Conservation (phyloP, 2,113 vertebrate species). For the Pan paniscus region DNA sequence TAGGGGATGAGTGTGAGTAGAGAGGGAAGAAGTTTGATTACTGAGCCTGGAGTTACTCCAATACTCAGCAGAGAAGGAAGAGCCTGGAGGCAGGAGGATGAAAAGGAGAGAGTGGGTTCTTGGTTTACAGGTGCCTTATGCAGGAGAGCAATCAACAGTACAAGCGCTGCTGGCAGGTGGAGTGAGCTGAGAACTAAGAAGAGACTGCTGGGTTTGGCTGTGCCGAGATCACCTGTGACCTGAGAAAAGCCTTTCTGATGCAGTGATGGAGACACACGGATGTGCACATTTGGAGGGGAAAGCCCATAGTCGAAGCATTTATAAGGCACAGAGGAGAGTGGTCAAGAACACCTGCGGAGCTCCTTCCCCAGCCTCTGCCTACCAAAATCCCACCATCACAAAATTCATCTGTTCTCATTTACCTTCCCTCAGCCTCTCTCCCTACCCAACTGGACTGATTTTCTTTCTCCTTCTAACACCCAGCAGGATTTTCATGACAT, state of each 20-base stretch:
- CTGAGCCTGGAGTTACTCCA: not conserved
- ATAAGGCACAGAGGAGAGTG: not conserved
- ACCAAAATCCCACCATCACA: not conserved
- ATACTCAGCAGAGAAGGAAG: not conserved
- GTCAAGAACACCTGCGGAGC: no score
- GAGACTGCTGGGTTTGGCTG: not conserved
- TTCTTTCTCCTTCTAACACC: not conserved
- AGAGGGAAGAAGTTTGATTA: not conserved
- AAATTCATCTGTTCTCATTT: not conserved
- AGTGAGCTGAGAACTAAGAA: not conserved
- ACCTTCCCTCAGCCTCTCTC: not conserved
- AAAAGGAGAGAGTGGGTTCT: not conserved
- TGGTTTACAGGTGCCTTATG: not conserved
- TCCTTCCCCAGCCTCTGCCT: not conserved
- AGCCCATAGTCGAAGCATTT: not conserved
- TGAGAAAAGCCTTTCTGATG: fast-evolving
- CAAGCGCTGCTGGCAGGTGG: not conserved
- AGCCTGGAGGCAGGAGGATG: not conserved
- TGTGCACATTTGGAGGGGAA: not conserved
- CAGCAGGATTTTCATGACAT: not conserved
- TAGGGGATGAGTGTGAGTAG: not conserved
- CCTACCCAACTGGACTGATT: not conserved
- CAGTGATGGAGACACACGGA: not conserved
- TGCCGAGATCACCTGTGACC: not conserved
- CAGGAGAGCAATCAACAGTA: no score